Evolutionary conservation across 2,113 vertebrate species (phyloP).

Genomic region (Podarcis muralis): DNA sequence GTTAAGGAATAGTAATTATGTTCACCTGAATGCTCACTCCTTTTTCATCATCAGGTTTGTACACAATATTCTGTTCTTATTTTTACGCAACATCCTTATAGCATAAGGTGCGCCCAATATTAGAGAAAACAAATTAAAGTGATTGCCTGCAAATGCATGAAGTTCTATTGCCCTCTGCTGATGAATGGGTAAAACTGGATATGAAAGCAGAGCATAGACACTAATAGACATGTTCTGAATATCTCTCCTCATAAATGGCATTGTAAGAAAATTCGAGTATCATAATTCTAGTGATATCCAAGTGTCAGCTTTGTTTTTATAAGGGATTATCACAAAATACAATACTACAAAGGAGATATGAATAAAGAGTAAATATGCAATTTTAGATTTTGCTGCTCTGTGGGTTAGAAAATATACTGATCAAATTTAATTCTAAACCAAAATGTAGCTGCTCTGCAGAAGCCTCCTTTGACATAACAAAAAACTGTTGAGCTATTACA

Average conservation of each 20-base stretch:
- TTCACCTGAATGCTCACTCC: slow-evolving; percentile 50
- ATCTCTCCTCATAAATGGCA: not conserved
- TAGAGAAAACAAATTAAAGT: slow-evolving; percentile 44
- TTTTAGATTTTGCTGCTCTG: slow-evolving; percentile 13
- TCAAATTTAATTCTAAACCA: not conserved
- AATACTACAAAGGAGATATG: not conserved
- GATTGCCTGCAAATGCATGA: slow-evolving; percentile 38
- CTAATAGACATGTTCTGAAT: not conserved
- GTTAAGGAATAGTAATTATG: slow-evolving; percentile 48
- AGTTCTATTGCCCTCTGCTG: slow-evolving; percentile 74
- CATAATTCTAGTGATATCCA: slow-evolving; percentile 37
- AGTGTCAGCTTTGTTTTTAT: slow-evolving; percentile 37
- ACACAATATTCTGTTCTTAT: slow-evolving; percentile 54
- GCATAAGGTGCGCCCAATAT: slow-evolving; percentile 48
- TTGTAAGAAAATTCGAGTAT: slow-evolving; percentile 20
- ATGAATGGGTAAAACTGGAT: slow-evolving; percentile 48
- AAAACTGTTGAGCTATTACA: slow-evolving; percentile 12
- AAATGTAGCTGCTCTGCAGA: slow-evolving; percentile 7
- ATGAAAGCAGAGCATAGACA: slow-evolving; percentile 13
- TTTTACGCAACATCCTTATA: slow-evolving; percentile 53
- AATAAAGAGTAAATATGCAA: slow-evolving; percentile 18
- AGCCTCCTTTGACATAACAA: slow-evolving; percentile 32
- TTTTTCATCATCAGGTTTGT: slow-evolving; percentile 58
- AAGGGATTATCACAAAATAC: slow-evolving; percentile 16
- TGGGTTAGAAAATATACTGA: slow-evolving; percentile 29